Conservation (phyloP, 2,113 vertebrate genomes). For the Barnardius zonarius region DNA sequence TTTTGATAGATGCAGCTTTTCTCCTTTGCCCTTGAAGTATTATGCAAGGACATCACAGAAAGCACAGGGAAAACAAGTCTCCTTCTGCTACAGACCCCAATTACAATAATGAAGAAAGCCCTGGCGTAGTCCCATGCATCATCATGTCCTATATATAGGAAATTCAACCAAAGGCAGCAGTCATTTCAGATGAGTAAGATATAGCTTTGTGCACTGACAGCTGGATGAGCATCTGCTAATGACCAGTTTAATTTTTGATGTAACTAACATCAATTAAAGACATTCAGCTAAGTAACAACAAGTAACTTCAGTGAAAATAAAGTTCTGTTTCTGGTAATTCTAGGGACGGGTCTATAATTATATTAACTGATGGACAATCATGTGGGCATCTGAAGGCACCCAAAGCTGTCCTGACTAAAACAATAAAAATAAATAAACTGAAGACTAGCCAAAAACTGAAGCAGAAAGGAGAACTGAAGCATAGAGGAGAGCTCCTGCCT, state of each 20-base stretch:
- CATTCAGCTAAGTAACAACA: neutral
- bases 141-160: neutral
- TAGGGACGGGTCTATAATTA: neutral
- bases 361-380: neutral
- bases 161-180: neutral
- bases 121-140: rapidly evolving
- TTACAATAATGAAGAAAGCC: neutral
- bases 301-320: neutral
- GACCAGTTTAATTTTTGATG: neutral
- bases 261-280: neutral
- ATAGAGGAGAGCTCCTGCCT: neutral
- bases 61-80: neutral
- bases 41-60: neutral
- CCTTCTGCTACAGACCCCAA: neutral
- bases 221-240: neutral
- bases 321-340: neutral
- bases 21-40: neutral
- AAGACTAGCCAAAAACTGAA: neutral
- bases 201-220: neutral
- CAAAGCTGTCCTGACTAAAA: neutral
- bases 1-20: neutral
- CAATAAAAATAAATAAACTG: neutral
- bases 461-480: neutral
- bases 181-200: neutral
- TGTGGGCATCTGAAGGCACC: neutral